Evolutionary conservation across 2,113 vertebrate species (phyloP).

Genomic region (Fulmarus glacialis): DNA sequence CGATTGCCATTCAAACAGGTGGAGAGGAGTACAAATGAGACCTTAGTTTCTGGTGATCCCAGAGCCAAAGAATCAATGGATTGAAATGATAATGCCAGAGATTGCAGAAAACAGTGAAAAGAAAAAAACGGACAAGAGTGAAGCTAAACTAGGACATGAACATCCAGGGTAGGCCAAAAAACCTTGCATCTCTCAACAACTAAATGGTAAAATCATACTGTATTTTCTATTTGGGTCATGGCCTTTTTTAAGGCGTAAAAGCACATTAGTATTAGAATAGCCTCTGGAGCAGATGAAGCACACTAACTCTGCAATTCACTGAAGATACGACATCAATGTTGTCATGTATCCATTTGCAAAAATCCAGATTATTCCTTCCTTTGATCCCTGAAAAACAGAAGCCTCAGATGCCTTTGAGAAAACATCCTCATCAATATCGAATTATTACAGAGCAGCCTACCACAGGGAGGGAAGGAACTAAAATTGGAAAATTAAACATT

Average conservation of each 20-base stretch:
- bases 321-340: background rate
- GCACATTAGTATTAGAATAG: conserved; percentile 24
- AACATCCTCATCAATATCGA: background rate
- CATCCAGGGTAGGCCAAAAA: background rate
- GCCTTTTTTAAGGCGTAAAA: conserved; percentile 7
- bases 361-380: conserved; percentile 31
- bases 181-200: background rate
- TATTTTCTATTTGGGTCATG: conserved; percentile 12
- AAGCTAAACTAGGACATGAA: background rate
- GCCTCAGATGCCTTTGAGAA: background rate
- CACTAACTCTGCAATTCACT: conserved; percentile 4
- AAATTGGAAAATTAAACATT: background rate
- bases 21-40: conserved; percentile 54
- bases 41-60: conserved; percentile 17
- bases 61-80: conserved; percentile 47
- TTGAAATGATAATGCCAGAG: background rate
- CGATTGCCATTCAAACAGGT: conserved; percentile 65
- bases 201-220: background rate
- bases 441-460: background rate
- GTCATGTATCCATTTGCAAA: conserved; percentile 26
- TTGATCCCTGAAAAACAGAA: conserved; percentile 22
- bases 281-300: conserved; percentile 10
- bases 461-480: background rate
- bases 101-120: background rate
- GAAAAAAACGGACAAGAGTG: background rate